Base-by-base conservation (phyloP, 2,888 invertebrate species). In the Melanotus villosus region DNA sequence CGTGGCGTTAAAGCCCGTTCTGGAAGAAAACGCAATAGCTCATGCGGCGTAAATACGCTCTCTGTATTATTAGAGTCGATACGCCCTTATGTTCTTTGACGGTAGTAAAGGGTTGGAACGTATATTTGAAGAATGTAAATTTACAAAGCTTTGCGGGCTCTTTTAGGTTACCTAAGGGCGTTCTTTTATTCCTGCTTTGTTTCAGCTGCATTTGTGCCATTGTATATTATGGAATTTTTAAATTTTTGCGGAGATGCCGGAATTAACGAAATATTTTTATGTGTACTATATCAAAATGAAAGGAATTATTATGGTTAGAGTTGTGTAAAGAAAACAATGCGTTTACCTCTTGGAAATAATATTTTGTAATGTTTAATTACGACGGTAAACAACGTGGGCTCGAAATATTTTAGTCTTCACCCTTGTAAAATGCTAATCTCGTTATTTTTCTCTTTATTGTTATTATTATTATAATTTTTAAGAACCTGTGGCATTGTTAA, bases 111-210 rank as follows among this genome's bases (percentile, higher is more conserved):
- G 79, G 79, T 77, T 78, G 65, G 59, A 74, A 76, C 74, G 76
- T 76, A 75, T 78, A 80, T 80, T 80, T 79, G 78, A 80, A 80
- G 80, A 80, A 80, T 80, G 77, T 76, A 73, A 77, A 77, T 76
- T 73, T 72, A 78, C 79, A 77, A 79, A 78, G 76, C 77, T 73
- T 77, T 77, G 77, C 74, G 78, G 77, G 64, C 76, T 76, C 78
- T 77, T 79, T 79, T 66, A 73, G 73, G 69, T 73, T 70, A 74
- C 72, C 73, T 75, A 73, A 74, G 68, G 73, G 72, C 71, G 73
- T 73, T 73, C 75, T 75, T 75, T 74, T 73, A 71, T 64, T 71
- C 64, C 63, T 41, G 72, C 68, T 65, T 67, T 71, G 69, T 72
- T 72, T 41, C 65, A 18, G 56, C 32, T 68, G 63, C 68, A 68